Base-by-base conservation (phyloP, 2,797 vertebrate genomes). In the Platyrinchus mystaceus region DNA sequence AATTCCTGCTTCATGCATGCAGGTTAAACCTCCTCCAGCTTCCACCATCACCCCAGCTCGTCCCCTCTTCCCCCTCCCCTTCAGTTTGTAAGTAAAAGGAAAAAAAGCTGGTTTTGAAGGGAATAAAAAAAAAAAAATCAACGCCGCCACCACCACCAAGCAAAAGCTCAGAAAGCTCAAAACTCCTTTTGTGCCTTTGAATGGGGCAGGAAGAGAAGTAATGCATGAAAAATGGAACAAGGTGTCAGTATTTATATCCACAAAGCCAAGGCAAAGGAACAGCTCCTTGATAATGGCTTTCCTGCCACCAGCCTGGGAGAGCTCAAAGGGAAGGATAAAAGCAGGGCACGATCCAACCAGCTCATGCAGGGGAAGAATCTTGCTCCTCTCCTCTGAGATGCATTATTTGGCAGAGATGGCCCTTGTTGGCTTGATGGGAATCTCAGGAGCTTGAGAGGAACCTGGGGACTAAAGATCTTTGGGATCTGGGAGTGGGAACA, bases 101-200 rank as follows among this genome's bases (percentile, higher is more conserved):
- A 84, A 82, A 94, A 69, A 95, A 84, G 11, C 46, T 93, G 39
- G 26, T 85, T 89, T 79, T 70, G 68, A 68, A 62, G 19, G 26
- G 74, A 62, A 46, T 8, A 21, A 74, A 27, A 44, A 4, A 68
- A 46, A 70, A 36, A 50, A 80, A 30, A 80, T 75, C 68, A 21
- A 58, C 0, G 2, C 44, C 0, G 1, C 44, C 0, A 2, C 41
- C 69, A 37, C 49, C 60, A 66, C 47, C 87, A 74, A 89, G 84
- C 30, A 77, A 84, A 94, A 32, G 60, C 81, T 89, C 68, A 11
- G 74, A 84, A 73, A 77, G 84, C 81, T 95, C 81, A 73, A 50
- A 93, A 70, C 49, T 75, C 64, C 86, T 92, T 95, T 90, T 83
- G 78, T 90, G 77, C 94, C 85, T 84, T 34, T 83, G 89, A 90